These are phyloP conservation scores for Sinonovacula constricta DNA, from an alignment of 1,140 invertebrate species.

Conservation along the genomic window DNA sequence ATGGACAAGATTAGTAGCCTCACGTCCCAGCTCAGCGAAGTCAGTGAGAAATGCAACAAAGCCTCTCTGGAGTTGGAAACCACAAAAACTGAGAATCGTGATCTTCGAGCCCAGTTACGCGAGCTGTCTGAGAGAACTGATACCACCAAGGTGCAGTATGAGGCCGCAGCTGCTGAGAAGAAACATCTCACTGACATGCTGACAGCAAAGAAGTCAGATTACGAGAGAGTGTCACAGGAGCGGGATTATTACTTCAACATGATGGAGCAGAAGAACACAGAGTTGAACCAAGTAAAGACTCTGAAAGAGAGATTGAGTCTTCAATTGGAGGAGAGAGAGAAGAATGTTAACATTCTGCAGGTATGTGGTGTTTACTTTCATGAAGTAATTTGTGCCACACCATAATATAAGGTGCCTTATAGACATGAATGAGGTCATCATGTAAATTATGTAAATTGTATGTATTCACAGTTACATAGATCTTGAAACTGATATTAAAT, in stretches of 20 bases:
- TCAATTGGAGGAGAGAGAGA: conserved; percentile 74
- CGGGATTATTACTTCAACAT: conserved; percentile 67
- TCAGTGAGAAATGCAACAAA: conserved; percentile 67
- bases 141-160: conserved; percentile 54
- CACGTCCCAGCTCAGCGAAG: conserved; percentile 64
- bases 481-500: too few relatives aligned
- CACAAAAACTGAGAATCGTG: conserved; percentile 55
- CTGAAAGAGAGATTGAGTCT: conserved; percentile 65
- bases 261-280: conserved; percentile 66
- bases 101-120: conserved; percentile 54
- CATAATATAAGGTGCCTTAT: too few relatives aligned
- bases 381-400: too few relatives aligned
- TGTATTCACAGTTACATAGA: too few relatives aligned
- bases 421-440: too few relatives aligned
- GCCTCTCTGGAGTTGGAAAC: conserved; percentile 62
- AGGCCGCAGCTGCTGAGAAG: conserved; percentile 56
- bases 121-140: conserved; percentile 59
- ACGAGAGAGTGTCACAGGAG: conserved; percentile 66
- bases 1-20: conserved; percentile 68
- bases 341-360: conserved; percentile 63
- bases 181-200: conserved; percentile 62
- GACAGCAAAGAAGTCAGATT: conserved; percentile 64
- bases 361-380: too few relatives aligned
- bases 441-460: too few relatives aligned
- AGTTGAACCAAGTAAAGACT: conserved; percentile 60